A percentile compares a stretch with the other conserved stretches of the same genome.
Evolutionary conservation across 2,797 vertebrate genomes (phyloP).

Genomic region (Simalia tracyae): DNA sequence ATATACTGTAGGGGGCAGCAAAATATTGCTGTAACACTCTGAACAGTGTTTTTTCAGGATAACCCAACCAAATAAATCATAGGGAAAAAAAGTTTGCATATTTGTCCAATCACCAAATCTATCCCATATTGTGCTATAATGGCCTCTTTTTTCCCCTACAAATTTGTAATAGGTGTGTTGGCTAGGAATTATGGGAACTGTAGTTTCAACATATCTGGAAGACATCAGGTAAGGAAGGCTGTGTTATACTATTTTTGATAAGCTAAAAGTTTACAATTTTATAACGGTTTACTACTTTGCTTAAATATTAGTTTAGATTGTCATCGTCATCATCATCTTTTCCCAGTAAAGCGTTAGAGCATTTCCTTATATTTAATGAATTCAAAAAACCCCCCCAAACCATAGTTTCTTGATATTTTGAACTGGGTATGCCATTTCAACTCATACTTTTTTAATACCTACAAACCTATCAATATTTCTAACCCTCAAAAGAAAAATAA

Average conservation of each 20-base stretch:
- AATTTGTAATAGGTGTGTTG: background rate
- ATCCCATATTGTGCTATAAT: background rate
- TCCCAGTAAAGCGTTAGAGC: background rate
- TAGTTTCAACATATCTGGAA: background rate
- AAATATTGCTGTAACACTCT: slow-evolving; percentile 30
- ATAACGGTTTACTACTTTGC: background rate
- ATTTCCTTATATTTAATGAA: background rate
- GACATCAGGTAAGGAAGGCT: background rate
- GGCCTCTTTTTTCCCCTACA: background rate
- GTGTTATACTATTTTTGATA: background rate
- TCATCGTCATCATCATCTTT: background rate
- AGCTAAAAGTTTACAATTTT: background rate
- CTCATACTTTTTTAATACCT: background rate
- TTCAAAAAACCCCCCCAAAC: background rate
- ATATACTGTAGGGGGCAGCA: slow-evolving; percentile 67
- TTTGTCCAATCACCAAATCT: background rate
- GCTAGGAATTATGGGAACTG: background rate
- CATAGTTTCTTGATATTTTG: background rate
- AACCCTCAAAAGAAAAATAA: background rate
- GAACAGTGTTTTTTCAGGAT: background rate
- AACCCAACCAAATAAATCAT: slow-evolving; percentile 6
- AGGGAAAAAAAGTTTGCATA: background rate
- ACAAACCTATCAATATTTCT: background rate
- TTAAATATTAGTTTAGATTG: background rate
- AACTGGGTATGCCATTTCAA: background rate